Base-by-base conservation (phyloP, 2,113 vertebrate genomes). In the Monopterus albus region DNA sequence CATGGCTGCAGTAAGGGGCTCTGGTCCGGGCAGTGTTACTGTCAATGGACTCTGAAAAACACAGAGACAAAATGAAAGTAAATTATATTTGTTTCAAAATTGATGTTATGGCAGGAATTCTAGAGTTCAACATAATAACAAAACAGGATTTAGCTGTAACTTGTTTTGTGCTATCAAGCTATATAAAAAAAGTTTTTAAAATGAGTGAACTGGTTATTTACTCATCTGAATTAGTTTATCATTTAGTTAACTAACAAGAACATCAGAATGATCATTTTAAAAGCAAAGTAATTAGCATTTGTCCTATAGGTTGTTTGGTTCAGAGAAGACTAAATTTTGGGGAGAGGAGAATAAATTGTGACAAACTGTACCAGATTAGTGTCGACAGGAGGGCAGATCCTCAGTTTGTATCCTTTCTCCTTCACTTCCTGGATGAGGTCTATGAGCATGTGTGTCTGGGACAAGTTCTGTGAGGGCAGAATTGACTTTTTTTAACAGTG, bases 1-100 rank as follows among this genome's bases (percentile, higher is more conserved):
- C 96, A 99, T 96, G 51, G 97, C 96, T 35, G 96, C 95, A 50
- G 98, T 98, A 91, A 99, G 91, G 14, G 96, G 94, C 79, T 98
- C 98, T 0, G 97, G 97, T 71, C 92, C 94, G 56, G 95, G 91
- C 53, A 99, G 94, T 31, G 89, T 93, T 70, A 98, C 92, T 5
- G 92, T 93, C 88, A 99, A 72, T 1, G 94, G 93, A 76, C 91
- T 95, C 97, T 99, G 89, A 3, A 83, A 83, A 4, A 38, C 2
- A 5, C 53, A 50, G 21, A 55, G 2, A 53, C 0, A 20, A 47
- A 36, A 43, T 14, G 1, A 23, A 28, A 29, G 33, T 6, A 23
- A 36, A 35, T 42, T 18, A 49, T 4, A 53, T 21, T 21, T 8
- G 18, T 31, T 51, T 42, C 7, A 6, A 61, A n/a, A 52, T 10